Percentiles rank a stretch among this genome's conserved stretches.
phyloP scores from a whole-genome alignment of 1,140 invertebrate species.

The Drosophila pectinifera region DNA sequence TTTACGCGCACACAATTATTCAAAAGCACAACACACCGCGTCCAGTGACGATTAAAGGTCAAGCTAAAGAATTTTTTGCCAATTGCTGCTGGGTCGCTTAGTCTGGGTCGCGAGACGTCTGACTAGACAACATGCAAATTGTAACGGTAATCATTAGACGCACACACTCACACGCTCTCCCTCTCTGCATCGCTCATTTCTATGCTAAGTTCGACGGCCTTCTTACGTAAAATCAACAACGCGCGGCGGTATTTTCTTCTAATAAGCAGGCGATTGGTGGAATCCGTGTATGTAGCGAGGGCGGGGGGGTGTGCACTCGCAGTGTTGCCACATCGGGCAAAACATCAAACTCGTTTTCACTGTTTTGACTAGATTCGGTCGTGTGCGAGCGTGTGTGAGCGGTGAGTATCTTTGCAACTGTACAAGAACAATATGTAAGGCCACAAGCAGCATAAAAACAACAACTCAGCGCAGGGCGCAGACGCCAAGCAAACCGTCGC shows the following conservation, averaged over 20 bases:
- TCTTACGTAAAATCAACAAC: slow-evolving; percentile 79
- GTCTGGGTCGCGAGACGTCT: slow-evolving; percentile 80
- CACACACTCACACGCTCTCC: slow-evolving; percentile 32
- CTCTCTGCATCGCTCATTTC: slow-evolving; percentile 22
- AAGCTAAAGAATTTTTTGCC: slow-evolving; percentile 58
- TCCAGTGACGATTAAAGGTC: slow-evolving; percentile 66
- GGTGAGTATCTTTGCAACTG: slow-evolving; percentile 75
- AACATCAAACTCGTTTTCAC: slow-evolving; percentile 72
- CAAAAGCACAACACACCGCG: background rate
- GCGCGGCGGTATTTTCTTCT: slow-evolving; percentile 75
- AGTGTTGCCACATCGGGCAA: slow-evolving; percentile 68
- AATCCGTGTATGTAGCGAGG: slow-evolving; percentile 12
- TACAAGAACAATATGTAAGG: slow-evolving; percentile 74
- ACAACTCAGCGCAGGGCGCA: slow-evolving; percentile 62
- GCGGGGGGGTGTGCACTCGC: slow-evolving; percentile 15
- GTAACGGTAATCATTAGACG: slow-evolving; percentile 80
- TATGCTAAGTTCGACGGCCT: slow-evolving; percentile 79
- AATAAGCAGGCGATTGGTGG: slow-evolving; percentile 60
- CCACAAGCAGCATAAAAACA: slow-evolving; percentile 56
- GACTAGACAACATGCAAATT: slow-evolving; percentile 80
- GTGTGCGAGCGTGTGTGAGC: slow-evolving; percentile 22
- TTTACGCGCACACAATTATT: background rate
- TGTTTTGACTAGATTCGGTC: slow-evolving; percentile 39
- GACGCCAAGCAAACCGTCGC: slow-evolving; percentile 64
- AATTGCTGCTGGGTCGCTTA: slow-evolving; percentile 76